Evolutionary conservation across 2,113 vertebrate genomes (phyloP).

Genomic region (Spheniscus mendiculus): DNA sequence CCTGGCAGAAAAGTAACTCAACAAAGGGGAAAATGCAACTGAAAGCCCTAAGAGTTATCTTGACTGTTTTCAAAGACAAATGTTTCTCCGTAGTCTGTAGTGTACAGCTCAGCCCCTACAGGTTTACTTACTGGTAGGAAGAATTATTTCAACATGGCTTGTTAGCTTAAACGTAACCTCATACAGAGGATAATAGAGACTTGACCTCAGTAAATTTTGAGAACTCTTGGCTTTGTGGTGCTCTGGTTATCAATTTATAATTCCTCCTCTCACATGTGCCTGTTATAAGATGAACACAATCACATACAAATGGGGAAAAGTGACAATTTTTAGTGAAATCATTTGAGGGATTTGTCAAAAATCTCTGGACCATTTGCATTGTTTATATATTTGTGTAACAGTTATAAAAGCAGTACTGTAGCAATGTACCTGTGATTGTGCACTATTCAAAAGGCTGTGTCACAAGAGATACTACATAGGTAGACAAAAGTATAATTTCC

Average conservation of each 20-base stretch:
- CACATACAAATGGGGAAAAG: not conserved
- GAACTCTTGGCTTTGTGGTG: not conserved
- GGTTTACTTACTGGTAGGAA: not conserved
- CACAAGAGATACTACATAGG: not conserved
- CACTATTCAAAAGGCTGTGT: not conserved
- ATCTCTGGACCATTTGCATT: not conserved
- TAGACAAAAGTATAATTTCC: not conserved
- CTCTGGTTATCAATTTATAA: not conserved
- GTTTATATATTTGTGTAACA: not conserved
- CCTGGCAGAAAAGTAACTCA: not conserved
- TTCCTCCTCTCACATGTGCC: not conserved
- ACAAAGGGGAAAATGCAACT: not conserved
- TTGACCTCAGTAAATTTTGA: not conserved
- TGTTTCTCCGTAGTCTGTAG: not conserved
- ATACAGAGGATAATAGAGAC: not conserved
- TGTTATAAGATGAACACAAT: not conserved
- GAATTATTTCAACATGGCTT: not conserved
- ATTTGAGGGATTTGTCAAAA: not conserved
- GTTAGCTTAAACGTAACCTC: not conserved
- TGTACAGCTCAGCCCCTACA: not conserved
- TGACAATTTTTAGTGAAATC: not conserved
- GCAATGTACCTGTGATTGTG: accelerated
- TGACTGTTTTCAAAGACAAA: not conserved
- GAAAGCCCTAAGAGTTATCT: not conserved
- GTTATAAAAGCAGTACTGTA: not conserved